phyloP scores from a whole-genome alignment of 2,113 vertebrate genomes.

The Neopipo cinnamomea region DNA sequence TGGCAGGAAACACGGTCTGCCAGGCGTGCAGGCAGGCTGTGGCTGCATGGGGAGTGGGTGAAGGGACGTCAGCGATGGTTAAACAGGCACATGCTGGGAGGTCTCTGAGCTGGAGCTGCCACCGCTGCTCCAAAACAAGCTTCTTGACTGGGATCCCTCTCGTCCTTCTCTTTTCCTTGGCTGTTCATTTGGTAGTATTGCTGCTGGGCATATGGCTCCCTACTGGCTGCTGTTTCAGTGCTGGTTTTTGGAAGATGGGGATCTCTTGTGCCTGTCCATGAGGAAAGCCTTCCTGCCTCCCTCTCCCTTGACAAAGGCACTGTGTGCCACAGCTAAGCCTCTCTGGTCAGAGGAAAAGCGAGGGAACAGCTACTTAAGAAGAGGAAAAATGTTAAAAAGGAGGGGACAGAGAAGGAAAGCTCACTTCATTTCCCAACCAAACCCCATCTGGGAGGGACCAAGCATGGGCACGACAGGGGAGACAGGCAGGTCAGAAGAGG shows the following conservation, averaged over 20 bases:
- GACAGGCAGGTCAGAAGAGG: neutral
- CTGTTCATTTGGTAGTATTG: neutral
- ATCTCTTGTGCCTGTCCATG: neutral
- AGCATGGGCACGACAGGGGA: accelerated
- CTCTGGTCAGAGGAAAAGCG: neutral
- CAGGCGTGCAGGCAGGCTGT: neutral
- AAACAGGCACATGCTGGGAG: neutral
- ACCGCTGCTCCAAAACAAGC: neutral
- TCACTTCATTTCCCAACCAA: neutral
- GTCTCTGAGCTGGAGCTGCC: neutral
- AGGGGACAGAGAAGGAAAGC: neutral
- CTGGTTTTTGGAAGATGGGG: neutral
- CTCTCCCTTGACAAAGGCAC: neutral
- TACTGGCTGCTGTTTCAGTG: neutral
- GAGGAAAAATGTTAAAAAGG: neutral
- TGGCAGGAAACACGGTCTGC: neutral
- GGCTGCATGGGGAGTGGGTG: accelerated
- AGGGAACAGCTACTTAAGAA: neutral
- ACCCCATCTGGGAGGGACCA: neutral
- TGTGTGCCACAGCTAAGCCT: neutral
- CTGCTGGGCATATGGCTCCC: neutral
- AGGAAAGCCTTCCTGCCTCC: neutral
- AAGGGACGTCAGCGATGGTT: accelerated
- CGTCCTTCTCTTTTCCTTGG: neutral
- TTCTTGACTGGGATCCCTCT: neutral